Conservation (phyloP, 1,140 invertebrate species). For the Papilio glaucus region DNA sequence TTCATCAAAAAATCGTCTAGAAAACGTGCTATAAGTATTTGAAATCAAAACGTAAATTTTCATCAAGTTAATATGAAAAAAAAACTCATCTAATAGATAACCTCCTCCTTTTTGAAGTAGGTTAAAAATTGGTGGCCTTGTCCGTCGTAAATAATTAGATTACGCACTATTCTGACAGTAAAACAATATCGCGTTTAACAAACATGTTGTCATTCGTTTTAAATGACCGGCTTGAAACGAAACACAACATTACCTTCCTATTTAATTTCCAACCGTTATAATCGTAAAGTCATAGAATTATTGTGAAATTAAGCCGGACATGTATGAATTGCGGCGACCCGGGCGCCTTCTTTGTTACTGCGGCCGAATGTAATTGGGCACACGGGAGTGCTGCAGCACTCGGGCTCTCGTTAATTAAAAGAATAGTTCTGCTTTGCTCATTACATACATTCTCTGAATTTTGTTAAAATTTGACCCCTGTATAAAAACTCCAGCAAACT, state of each 20-base stretch:
- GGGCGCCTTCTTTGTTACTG: neutral
- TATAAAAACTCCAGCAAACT: no score
- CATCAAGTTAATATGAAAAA: conserved; percentile 5
- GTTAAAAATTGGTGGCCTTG: neutral
- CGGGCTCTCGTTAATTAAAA: neutral
- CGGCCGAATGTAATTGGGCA: neutral
- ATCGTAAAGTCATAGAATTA: conserved; percentile 2
- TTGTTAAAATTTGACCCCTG: no score
- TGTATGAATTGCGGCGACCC: neutral
- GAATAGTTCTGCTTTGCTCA: neutral
- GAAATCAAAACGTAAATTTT: conserved; percentile 10
- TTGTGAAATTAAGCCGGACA: conserved; percentile 1
- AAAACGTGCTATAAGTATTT: neutral
- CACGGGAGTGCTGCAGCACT: neutral
- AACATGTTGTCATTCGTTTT: neutral
- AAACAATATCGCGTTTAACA: neutral
- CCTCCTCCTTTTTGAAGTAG: no score
- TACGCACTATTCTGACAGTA: conserved; percentile 8
- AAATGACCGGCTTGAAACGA: neutral
- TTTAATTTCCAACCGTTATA: conserved; percentile 11
- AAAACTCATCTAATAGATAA: no score
- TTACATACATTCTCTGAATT: neutral
- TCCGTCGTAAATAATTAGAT: neutral
- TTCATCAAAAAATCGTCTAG: neutral
- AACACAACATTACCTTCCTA: neutral